phyloP scores from a whole-genome alignment of 2,888 invertebrate genomes.

The Zaprionus lineosus region DNA sequence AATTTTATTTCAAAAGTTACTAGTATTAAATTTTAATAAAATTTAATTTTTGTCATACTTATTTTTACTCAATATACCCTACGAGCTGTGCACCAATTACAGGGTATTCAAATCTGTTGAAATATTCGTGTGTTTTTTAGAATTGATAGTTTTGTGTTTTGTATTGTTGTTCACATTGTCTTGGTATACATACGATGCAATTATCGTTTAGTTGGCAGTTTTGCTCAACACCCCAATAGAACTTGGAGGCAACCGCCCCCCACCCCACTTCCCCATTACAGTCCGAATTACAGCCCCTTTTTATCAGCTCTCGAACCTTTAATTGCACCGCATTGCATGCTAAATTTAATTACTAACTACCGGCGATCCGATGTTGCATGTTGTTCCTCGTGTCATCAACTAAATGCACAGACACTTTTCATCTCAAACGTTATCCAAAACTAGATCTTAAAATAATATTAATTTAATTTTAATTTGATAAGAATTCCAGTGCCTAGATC shows the following conservation, averaged over 20 bases:
- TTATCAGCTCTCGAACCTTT: slow-evolving; percentile 11
- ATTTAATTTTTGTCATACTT: too few species aligned
- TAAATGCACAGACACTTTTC: too few species aligned
- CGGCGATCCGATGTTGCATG: slow-evolving; percentile 28
- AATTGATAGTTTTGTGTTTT: slow-evolving; percentile 60
- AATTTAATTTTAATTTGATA: too few species aligned
- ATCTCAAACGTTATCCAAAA: too few species aligned
- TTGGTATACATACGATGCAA: slow-evolving; percentile 33
- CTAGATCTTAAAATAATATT: too few species aligned
- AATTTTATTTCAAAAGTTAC: too few species aligned
- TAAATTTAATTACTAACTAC: slow-evolving; percentile 20
- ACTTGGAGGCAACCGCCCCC: too few species aligned
- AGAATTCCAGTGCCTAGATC: too few species aligned
- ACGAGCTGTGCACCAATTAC: too few species aligned
- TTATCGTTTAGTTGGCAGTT: slow-evolving; percentile 56
- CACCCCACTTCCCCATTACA: slow-evolving; percentile 21
- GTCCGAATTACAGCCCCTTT: slow-evolving; percentile 16
- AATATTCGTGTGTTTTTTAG: background rate
- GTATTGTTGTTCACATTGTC: background rate
- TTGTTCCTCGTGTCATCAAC: slow-evolving; percentile 23
- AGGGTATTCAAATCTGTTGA: too few species aligned
- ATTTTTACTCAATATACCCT: too few species aligned
- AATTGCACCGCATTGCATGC: slow-evolving; percentile 32
- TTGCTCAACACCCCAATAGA: slow-evolving; percentile 45
- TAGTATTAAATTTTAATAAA: too few species aligned